Evolutionary conservation across 2,888 invertebrate genomes (phyloP), one percentile per base, ranked within the genome.

Genomic region (Caenorhabditis becei): DNA sequence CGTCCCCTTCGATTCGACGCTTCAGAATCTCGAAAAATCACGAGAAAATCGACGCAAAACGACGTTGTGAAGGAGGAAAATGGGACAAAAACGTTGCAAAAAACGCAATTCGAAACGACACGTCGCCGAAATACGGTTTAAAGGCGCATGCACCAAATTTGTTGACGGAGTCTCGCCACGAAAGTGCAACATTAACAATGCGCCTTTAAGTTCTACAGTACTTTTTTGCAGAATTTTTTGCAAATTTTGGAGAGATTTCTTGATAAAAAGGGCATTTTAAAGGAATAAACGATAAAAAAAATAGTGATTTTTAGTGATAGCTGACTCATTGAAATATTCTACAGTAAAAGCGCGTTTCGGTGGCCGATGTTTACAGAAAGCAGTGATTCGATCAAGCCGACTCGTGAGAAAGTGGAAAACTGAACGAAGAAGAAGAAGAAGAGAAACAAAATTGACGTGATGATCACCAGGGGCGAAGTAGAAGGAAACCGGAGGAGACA

Each of bases 401-500:
- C n/a, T n/a, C n/a, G n/a, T n/a, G n/a, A n/a, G n/a, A n/a, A n/a
- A n/a, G n/a, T n/a, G n/a, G n/a, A n/a, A n/a, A n/a, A n/a, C n/a
- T n/a, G n/a, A n/a, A n/a, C n/a, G 66, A 54, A 41, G 65, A 59
- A 58, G 26, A 58, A 51, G 28, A 66, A 61, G 65, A 65, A 58
- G 66, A 66, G 51, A 49, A 53, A 66, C 58, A 47, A 32, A 54
- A 53, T 62, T 59, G 59, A 58, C 58, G 58, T 58, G 58, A 35
- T 58, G 58, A 58, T 59, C 41, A 41, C 59, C 37, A 18, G 20
- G 59, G 37, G 59, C 3, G 24, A 32, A 11, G 28, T n/a, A 54
- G 66, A 47, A 24, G 44, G 74, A 66, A 74, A 72, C 72, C 72
- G 72, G 72, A 74, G 74, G 59, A 74, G 74, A 74, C 74, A 74